Evolutionary conservation across 2,797 vertebrate genomes (phyloP).

Genomic region (Phoebastria nigripes): DNA sequence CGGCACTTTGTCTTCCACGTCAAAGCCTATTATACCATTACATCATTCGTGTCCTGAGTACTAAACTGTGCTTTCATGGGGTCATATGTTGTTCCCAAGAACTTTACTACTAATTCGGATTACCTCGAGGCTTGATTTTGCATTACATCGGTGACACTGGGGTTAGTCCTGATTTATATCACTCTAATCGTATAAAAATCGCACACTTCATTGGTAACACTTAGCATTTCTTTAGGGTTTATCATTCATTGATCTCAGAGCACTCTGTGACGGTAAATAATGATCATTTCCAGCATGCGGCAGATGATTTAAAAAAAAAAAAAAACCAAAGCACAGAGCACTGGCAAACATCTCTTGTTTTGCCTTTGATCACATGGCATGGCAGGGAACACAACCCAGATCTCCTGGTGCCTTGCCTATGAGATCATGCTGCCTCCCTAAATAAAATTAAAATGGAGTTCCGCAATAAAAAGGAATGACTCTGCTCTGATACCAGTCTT

Average conservation of each 20-base stretch:
- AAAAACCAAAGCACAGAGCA: neutral
- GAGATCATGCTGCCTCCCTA: constrained; percentile 46
- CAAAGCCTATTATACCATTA: neutral
- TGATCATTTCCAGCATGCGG: neutral
- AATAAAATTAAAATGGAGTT: constrained; percentile 47
- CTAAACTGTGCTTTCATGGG: neutral
- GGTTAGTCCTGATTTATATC: constrained; percentile 1
- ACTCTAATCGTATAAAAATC: neutral
- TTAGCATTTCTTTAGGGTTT: constrained; percentile 22
- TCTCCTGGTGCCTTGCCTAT: constrained; percentile 48
- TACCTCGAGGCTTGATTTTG: constrained; percentile 1
- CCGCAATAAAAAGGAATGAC: constrained; percentile 10
- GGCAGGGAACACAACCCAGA: neutral
- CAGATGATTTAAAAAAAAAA: neutral
- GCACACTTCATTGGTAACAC: neutral
- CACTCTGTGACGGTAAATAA: constrained; percentile 15
- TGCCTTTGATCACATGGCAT: constrained; percentile 18
- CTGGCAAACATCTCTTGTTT: neutral
- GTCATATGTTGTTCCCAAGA: neutral
- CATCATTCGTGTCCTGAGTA: neutral
- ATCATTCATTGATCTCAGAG: constrained; percentile 23
- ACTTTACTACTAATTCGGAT: neutral
- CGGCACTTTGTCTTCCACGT: neutral
- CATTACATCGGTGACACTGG: neutral
- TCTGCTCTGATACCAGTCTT: constrained; percentile 18